Evolutionary conservation across 2,113 vertebrate species (phyloP), one percentile per base, ranked within the genome.

Genomic region (Canis aureus): DNA sequence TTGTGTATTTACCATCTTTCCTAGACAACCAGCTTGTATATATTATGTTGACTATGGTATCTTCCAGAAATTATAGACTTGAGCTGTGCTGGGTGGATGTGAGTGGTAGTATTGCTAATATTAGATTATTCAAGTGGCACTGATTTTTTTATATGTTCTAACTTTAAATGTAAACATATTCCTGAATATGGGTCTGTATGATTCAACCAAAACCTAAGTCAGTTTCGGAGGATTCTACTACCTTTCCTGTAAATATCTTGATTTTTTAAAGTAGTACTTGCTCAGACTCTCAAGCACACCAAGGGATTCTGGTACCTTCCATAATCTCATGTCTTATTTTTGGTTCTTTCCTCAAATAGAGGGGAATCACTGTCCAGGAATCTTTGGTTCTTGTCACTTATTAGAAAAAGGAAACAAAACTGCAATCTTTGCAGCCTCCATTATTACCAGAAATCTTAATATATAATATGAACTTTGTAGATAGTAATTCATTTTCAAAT

Each of bases 401-500:
- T 38, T 81, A 88, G 25, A 57, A 13, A 5, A 17, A 83, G 27
- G 60, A 3, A 12, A 29, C 2, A 38, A 90, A 89, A 23, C 13
- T 35, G n/a, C 0, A 27, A 49, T 71, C 11, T 80, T 78, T 79
- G 9, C 1, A 60, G 69, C 11, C 35, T 92, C 67, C 60, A 8
- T 22, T 91, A 59, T 66, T 84, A 64, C 15, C 15, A 71, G 29
- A 86, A 60, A 89, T 78, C 13, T 84, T 80, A 79, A 81, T 78
- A 53, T 8, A 57, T 11, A 57, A 35, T 53, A 29, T 90, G 89
- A 83, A 84, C 4, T 74, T 81, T 43, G 6, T 62, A 76, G 12
- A 81, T 71, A 64, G 29, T 35, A 89, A 76, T 17, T 95, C 76
- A 51, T 60, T 95, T 97, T 93, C 59, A 84, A 83, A 80, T 35